Evolutionary conservation across 2,113 vertebrate species (phyloP).

Genomic region (Anoplopoma fimbria): DNA sequence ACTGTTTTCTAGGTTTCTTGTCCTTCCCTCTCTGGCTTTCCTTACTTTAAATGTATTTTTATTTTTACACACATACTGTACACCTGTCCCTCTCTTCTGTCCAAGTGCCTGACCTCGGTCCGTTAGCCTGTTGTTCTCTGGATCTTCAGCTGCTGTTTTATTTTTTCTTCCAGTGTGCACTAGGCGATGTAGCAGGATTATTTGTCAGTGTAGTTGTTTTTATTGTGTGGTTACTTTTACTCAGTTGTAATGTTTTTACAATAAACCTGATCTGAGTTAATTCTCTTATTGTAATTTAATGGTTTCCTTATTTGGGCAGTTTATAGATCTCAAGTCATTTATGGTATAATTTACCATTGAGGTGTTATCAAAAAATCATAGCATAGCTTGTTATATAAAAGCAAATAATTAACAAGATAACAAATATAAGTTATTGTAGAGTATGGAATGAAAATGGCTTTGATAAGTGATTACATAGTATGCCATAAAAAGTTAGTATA

Average conservation of each 20-base stretch:
- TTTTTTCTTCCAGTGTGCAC: conserved; percentile 42
- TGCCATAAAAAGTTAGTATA: no score
- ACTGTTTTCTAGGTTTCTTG: background rate
- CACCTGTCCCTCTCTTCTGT: conserved; percentile 30
- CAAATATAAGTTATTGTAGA: no score
- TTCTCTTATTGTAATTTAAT: background rate
- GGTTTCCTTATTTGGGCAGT: background rate
- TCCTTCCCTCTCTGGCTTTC: conserved; percentile 21
- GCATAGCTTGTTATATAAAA: no score
- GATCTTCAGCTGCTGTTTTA: conserved; percentile 19
- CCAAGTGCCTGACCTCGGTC: conserved; percentile 76
- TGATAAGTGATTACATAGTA: no score
- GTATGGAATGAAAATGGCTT: no score
- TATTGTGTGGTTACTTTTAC: conserved; percentile 63
- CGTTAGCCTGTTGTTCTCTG: conserved; percentile 32
- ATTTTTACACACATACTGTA: background rate
- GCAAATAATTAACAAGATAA: no score
- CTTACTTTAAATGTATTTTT: conserved; percentile 43
- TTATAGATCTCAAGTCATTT: background rate
- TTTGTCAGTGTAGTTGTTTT: conserved; percentile 43
- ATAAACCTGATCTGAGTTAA: conserved; percentile 68
- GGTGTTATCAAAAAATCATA: no score
- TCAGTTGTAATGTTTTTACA: conserved; percentile 77
- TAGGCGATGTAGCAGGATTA: conserved; percentile 45
- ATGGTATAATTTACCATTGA: no score